Evolutionary conservation across 2,888 invertebrate species (phyloP).

Genomic region (Andrena dorsata): DNA sequence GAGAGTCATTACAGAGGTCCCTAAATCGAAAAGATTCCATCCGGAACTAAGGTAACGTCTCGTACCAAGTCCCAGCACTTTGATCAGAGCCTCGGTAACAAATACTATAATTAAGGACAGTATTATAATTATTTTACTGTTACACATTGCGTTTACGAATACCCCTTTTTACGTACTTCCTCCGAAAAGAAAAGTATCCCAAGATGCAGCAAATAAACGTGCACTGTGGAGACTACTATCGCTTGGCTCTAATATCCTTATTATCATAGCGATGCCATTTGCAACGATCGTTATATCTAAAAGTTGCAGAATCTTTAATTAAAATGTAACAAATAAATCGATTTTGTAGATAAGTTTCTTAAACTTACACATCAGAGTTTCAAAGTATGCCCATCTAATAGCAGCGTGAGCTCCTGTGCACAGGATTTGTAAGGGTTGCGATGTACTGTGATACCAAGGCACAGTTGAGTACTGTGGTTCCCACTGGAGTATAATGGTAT

Average conservation of each 20-base stretch:
- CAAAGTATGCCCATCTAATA: slow-evolving; percentile 91
- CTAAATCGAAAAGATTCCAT: slow-evolving; percentile 94
- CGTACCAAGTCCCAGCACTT: slow-evolving; percentile 91
- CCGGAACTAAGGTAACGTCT: slow-evolving; percentile 91
- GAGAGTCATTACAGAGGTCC: slow-evolving; percentile 89
- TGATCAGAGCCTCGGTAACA: slow-evolving; percentile 90
- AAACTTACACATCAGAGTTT: slow-evolving; percentile 89
- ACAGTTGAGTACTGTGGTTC: slow-evolving; percentile 89
- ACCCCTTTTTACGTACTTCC: slow-evolving; percentile 86
- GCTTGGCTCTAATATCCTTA: slow-evolving; percentile 89
- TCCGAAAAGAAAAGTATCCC: slow-evolving; percentile 92
- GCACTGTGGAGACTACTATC: slow-evolving; percentile 85
- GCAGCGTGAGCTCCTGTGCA: slow-evolving; percentile 88
- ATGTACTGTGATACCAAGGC: slow-evolving; percentile 90
- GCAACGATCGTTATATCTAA: slow-evolving; percentile 90
- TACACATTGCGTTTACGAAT: neutral
- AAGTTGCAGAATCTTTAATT: slow-evolving; percentile 38
- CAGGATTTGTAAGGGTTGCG: slow-evolving; percentile 87
- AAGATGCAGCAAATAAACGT: slow-evolving; percentile 88
- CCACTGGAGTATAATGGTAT: slow-evolving; percentile 91
- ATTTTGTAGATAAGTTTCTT: neutral
- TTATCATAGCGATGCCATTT: slow-evolving; percentile 91
- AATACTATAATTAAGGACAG: slow-evolving; percentile 88
- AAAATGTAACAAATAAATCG: neutral
- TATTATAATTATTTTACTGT: neutral